These are phyloP conservation scores for Smutsia gigantea DNA, from an alignment of 2,797 vertebrate genomes.

Conservation along the genomic window DNA sequence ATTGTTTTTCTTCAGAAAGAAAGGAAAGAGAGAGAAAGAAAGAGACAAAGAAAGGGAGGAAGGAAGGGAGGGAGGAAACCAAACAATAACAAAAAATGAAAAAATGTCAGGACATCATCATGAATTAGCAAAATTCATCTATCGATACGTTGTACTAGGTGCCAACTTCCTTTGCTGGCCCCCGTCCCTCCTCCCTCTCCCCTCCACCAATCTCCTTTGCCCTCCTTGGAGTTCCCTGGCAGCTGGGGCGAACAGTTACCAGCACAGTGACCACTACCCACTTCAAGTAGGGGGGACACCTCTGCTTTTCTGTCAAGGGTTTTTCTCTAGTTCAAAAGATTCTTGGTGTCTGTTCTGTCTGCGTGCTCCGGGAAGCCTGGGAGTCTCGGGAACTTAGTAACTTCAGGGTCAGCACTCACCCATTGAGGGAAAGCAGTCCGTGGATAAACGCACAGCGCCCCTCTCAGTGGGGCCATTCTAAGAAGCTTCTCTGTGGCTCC, in stretches of 20 bases:
- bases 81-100: background rate
- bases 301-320: background rate
- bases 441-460: background rate
- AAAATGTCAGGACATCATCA: background rate
- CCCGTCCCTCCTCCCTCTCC: too few relatives aligned
- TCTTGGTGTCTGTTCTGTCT: background rate
- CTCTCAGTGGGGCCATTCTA: background rate
- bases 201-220: background rate
- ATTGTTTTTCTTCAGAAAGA: background rate
- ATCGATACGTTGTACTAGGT: background rate
- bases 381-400: background rate
- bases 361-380: background rate
- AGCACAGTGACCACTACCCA: background rate
- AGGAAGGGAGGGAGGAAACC: rapidly evolving
- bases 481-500: background rate
- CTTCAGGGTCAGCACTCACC: too few relatives aligned
- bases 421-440: background rate
- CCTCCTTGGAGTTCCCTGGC: background rate
- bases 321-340: background rate
- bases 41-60: too few relatives aligned
- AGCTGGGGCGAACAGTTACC: background rate
- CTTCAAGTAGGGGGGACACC: background rate
- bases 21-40: too few relatives aligned
- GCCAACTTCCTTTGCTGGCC: background rate
- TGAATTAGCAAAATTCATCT: background rate